Percentiles rank a stretch among this genome's conserved stretches.
These are phyloP conservation scores for Chironomus riparius DNA, from an alignment of 2,888 invertebrate genomes.

Conservation along the genomic window DNA sequence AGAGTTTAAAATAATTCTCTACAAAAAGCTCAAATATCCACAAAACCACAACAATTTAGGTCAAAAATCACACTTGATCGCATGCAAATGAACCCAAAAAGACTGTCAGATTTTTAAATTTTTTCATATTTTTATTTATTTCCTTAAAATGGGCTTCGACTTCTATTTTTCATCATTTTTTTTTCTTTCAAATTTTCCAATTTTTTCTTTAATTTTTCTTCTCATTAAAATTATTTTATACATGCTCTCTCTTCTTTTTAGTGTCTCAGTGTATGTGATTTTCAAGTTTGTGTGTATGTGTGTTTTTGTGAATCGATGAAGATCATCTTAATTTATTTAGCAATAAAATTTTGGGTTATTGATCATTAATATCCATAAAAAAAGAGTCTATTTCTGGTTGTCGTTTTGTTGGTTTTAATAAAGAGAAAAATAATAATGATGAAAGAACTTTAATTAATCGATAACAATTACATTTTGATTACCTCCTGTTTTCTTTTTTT, in stretches of 20 bases:
- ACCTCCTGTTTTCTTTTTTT: too few relatives aligned
- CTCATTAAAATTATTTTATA: constrained; percentile 21
- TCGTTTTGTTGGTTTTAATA: too few relatives aligned
- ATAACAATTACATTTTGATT: too few relatives aligned
- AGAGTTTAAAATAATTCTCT: too few relatives aligned
- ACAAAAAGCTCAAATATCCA: too few relatives aligned
- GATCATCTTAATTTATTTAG: background rate
- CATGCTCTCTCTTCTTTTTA: background rate
- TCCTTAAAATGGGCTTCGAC: constrained; percentile 16
- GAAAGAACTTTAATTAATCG: too few relatives aligned
- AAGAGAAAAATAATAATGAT: too few relatives aligned
- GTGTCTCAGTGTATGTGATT: background rate
- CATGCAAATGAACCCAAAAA: background rate
- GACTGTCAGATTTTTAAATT: background rate
- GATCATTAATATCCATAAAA: background rate
- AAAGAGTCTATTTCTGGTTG: too few relatives aligned
- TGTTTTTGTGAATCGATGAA: background rate
- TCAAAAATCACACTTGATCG: too few relatives aligned
- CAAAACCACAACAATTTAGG: too few relatives aligned
- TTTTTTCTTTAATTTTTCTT: background rate
- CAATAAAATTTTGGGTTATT: background rate
- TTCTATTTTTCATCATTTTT: background rate
- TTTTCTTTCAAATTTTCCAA: background rate
- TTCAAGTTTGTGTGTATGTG: background rate
- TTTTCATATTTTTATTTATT: constrained; percentile 19